A percentile compares a stretch with the other conserved stretches of the same genome.
phyloP scores from a whole-genome alignment of 2,113 vertebrate genomes.

The Deroptyus accipitrinus region DNA sequence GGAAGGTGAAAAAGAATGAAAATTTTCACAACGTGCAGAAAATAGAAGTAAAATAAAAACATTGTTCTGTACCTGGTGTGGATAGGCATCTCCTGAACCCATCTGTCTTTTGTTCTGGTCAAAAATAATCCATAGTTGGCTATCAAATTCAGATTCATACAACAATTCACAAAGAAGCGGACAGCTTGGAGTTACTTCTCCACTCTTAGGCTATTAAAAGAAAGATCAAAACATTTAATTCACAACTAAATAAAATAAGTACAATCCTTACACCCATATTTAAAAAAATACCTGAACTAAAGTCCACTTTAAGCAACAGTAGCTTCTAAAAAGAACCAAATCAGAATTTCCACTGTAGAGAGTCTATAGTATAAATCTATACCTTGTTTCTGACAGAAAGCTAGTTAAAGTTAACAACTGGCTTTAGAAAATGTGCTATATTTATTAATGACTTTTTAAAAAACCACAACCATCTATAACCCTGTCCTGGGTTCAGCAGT shows the following conservation, averaged over 20 bases:
- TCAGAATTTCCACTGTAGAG: background rate
- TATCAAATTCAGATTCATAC: constrained; percentile 98
- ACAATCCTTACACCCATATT: background rate
- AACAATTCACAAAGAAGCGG: constrained; percentile 92
- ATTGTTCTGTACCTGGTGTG: constrained; percentile 87
- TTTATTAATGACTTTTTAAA: background rate
- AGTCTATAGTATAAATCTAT: background rate
- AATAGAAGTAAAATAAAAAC: background rate
- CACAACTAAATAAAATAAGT: background rate
- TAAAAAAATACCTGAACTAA: background rate
- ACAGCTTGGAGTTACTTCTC: constrained; percentile 97
- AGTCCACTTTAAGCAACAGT: background rate
- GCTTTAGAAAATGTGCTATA: background rate
- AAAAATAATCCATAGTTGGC: constrained; percentile 97
- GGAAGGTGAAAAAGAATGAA: background rate
- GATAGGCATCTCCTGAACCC: constrained; percentile 97
- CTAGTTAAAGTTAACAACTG: background rate
- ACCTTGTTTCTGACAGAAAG: background rate
- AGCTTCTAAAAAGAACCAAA: background rate
- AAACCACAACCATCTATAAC: rapidly evolving
- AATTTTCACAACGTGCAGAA: background rate
- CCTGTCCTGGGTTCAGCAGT: no score
- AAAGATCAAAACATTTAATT: background rate
- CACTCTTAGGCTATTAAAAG: constrained; percentile 88
- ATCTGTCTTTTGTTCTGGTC: constrained; percentile 97